phyloP scores from a whole-genome alignment of 1,140 invertebrate genomes.

The Aphaenogaster floridana region DNA sequence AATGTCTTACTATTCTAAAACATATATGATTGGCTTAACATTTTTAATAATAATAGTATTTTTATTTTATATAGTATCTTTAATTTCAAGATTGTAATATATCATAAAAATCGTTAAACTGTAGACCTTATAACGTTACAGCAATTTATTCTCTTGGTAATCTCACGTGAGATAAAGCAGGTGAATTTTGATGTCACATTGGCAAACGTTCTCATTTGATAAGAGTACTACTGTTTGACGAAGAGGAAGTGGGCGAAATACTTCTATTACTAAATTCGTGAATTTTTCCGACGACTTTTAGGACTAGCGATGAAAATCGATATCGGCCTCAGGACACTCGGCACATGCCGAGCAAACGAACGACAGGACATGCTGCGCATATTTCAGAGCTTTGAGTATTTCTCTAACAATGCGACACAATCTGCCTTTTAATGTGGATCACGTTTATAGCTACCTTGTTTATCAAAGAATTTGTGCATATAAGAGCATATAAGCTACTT shows the following conservation, averaged over 20 bases:
- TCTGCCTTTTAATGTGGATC: slow-evolving; percentile 65
- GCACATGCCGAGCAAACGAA: slow-evolving; percentile 72
- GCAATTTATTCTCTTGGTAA: background rate
- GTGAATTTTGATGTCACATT: slow-evolving; percentile 1
- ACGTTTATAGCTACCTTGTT: slow-evolving; percentile 62
- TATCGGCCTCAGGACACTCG: slow-evolving; percentile 46
- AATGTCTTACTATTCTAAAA: background rate
- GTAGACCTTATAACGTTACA: background rate
- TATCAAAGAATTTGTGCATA: slow-evolving; percentile 64
- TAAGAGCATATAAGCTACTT: slow-evolving; percentile 14
- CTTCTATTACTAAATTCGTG: slow-evolving; percentile 49
- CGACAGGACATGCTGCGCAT: slow-evolving; percentile 62
- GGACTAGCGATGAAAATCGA: slow-evolving; percentile 70
- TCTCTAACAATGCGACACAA: slow-evolving; percentile 66
- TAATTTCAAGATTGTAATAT: background rate
- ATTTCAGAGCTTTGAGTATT: slow-evolving; percentile 66
- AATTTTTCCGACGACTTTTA: slow-evolving; percentile 23
- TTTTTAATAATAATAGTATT: background rate
- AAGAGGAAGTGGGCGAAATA: slow-evolving; percentile 6
- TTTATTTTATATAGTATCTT: background rate
- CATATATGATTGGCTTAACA: background rate
- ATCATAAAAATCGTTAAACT: background rate
- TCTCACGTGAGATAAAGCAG: background rate
- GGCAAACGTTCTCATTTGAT: background rate
- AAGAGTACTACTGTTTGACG: background rate